phyloP scores from a whole-genome alignment of 2,888 invertebrate genomes.

The Achlya flavicornis region DNA sequence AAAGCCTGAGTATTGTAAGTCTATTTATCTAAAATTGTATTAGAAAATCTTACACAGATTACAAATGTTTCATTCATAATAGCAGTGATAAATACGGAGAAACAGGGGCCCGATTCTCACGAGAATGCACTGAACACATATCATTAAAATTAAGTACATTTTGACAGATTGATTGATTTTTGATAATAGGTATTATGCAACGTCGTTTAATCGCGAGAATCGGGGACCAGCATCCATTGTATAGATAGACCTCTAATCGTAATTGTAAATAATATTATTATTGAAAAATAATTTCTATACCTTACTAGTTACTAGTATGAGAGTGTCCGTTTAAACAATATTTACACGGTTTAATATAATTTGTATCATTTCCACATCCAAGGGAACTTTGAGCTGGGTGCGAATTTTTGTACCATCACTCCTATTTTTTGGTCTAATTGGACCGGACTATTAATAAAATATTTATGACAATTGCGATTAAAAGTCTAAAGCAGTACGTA shows the following conservation, averaged over 20 bases:
- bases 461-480: conserved; percentile 14
- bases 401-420: no score
- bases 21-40: neutral
- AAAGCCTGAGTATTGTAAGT: neutral
- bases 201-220: neutral
- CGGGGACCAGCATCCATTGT: neutral
- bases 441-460: no score
- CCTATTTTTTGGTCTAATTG: no score
- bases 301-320: no score
- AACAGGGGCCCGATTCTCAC: neutral
- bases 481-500: conserved; percentile 38
- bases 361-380: no score
- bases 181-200: neutral
- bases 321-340: neutral
- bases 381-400: no score
- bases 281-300: neutral
- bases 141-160: neutral
- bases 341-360: neutral
- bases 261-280: neutral
- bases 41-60: neutral
- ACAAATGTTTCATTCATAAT: neutral
- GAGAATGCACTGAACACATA: neutral
- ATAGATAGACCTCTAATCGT: neutral
- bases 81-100: neutral
- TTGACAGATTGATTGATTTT: neutral